These are phyloP conservation scores for Phenganax stokvisi DNA, from an alignment of 92 coral and sea anemone genomes.

Conservation along the genomic window DNA sequence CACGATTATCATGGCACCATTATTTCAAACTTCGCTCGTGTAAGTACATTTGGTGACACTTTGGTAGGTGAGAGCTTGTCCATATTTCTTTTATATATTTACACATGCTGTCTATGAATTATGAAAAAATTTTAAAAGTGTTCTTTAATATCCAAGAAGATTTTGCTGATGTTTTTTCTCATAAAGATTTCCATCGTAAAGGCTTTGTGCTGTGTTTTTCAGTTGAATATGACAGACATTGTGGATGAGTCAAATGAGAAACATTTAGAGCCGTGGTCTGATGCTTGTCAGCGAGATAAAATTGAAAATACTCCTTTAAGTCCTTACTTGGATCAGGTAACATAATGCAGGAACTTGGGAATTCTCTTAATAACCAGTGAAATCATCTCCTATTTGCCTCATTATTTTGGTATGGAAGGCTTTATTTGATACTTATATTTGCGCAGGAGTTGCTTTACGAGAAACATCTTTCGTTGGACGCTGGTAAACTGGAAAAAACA, in stretches of 20 bases:
- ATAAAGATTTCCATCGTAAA: not conserved
- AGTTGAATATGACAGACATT: constrained; percentile 86
- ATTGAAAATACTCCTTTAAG: constrained; percentile 85
- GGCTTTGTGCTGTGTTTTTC: not conserved
- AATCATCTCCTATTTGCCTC: too few relatives aligned
- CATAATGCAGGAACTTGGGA: not conserved
- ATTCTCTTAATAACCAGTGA: too few relatives aligned
- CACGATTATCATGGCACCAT: constrained; percentile 90
- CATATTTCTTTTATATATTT: too few relatives aligned
- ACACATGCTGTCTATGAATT: too few relatives aligned
- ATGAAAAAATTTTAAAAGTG: too few relatives aligned
- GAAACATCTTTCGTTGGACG: constrained; percentile 73
- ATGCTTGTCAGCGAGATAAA: constrained; percentile 76
- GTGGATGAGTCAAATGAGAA: constrained; percentile 96
- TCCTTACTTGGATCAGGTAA: constrained; percentile 86
- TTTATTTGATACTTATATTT: not conserved
- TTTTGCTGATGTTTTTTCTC: too few relatives aligned
- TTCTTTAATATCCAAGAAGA: too few relatives aligned
- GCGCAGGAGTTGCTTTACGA: constrained; percentile 82
- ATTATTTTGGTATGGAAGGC: too few relatives aligned
- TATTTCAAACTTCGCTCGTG: constrained; percentile 83
- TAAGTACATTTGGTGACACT: constrained; percentile 29
- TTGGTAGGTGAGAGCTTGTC: too few relatives aligned
- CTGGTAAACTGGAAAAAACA: constrained; percentile 73
- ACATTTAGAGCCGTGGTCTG: constrained; percentile 89